Evolutionary conservation across 1,140 invertebrate species (phyloP).

Genomic region (Saccostrea glomerata): DNA sequence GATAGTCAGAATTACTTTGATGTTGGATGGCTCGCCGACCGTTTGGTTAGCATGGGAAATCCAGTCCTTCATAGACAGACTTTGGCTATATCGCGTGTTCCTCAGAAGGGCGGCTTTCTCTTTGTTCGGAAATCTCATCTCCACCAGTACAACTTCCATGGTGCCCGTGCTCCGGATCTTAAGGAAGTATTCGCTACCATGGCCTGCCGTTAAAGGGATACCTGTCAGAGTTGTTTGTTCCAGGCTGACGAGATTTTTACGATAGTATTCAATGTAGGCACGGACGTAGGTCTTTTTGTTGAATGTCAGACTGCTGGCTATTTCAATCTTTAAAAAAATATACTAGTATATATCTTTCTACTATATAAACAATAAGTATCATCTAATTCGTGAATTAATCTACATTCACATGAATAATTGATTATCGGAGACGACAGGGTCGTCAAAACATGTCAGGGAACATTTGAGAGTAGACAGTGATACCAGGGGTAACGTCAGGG

Average conservation of each 20-base stretch:
- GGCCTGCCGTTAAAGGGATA: constrained; percentile 37
- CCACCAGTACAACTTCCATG: constrained; percentile 63
- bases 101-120: constrained; percentile 43
- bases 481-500: too few species aligned
- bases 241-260: constrained; percentile 57
- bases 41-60: constrained; percentile 49
- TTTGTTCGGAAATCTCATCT: constrained; percentile 59
- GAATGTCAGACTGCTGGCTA: constrained; percentile 63
- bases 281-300: constrained; percentile 61
- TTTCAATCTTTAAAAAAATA: constrained; percentile 61
- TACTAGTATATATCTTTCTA: too few species aligned
- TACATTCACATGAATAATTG: too few species aligned
- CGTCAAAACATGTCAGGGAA: too few species aligned
- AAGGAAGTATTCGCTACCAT: constrained; percentile 58
- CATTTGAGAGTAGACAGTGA: too few species aligned
- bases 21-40: constrained; percentile 53
- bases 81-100: constrained; percentile 38
- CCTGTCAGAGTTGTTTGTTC: constrained; percentile 38
- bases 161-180: constrained; percentile 63
- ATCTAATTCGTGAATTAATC: too few species aligned
- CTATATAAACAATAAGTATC: too few species aligned
- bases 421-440: too few species aligned
- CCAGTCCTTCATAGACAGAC: constrained; percentile 56
- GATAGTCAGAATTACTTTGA: constrained; percentile 47
- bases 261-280: constrained; percentile 65